A percentile compares a stretch with the other conserved stretches of the same genome.
Evolutionary conservation across 2,888 invertebrate genomes (phyloP).

Genomic region (Cephus sareptanus): DNA sequence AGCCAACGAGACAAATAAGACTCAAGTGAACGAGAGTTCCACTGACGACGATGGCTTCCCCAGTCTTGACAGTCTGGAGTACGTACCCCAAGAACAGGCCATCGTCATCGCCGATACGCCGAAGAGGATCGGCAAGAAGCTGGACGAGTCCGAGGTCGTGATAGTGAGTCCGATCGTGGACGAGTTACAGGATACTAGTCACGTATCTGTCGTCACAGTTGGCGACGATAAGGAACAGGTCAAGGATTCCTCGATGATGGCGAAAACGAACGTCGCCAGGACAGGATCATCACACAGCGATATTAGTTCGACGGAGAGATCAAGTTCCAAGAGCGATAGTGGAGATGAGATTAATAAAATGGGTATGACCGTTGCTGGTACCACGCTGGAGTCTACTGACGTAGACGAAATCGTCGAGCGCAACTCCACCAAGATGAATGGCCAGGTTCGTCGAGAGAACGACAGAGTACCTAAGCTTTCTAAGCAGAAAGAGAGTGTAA

Average conservation of each 20-base stretch:
- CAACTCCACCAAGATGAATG: slow-evolving; percentile 66
- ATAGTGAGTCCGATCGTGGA: slow-evolving; percentile 79
- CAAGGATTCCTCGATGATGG: slow-evolving; percentile 74
- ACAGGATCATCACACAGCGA: slow-evolving; percentile 53
- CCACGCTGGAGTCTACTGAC: slow-evolving; percentile 58
- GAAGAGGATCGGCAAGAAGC: slow-evolving; percentile 71
- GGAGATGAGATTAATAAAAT: slow-evolving; percentile 65
- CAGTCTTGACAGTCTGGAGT: slow-evolving; percentile 81
- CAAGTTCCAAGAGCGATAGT: slow-evolving; percentile 51
- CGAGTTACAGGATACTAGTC: slow-evolving; percentile 78
- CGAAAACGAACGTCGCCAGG: slow-evolving; percentile 60
- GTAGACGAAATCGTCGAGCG: slow-evolving; percentile 38
- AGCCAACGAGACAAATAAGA: slow-evolving; percentile 81
- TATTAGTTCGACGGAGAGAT: slow-evolving; percentile 41
- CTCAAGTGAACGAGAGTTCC: slow-evolving; percentile 75
- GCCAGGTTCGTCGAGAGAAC: slow-evolving; percentile 63
- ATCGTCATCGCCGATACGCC: slow-evolving; percentile 62
- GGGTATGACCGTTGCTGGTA: slow-evolving; percentile 68
- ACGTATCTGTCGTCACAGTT: slow-evolving; percentile 92
- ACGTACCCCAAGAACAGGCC: slow-evolving; percentile 63
- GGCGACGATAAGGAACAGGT: slow-evolving; percentile 82
- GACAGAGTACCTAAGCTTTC: slow-evolving; percentile 53
- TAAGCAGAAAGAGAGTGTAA: slow-evolving; percentile 40
- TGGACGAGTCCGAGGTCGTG: slow-evolving; percentile 88
- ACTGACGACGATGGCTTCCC: slow-evolving; percentile 80